Evolutionary conservation across 2,113 vertebrate genomes (phyloP).

Genomic region (Phrynocephalus versicolor): DNA sequence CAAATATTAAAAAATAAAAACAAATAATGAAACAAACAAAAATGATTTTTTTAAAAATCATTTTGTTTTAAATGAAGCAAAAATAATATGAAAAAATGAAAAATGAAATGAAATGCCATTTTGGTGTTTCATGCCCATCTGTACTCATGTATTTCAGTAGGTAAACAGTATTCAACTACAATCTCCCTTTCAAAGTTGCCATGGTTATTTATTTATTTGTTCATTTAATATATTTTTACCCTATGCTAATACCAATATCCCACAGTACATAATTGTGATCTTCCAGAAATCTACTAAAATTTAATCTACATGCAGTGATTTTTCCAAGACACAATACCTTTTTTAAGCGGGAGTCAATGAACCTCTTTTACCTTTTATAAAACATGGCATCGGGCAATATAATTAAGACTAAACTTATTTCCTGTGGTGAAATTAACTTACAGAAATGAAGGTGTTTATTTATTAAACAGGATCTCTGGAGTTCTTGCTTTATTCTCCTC

Average conservation of each 20-base stretch:
- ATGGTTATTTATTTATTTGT: conserved; percentile 3
- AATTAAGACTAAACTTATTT: conserved; percentile 87
- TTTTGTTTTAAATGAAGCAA: too few species aligned
- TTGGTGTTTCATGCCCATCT: too few species aligned
- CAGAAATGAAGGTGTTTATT: conserved; percentile 85
- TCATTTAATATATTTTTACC: too few species aligned
- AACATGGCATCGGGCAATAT: conserved; percentile 80
- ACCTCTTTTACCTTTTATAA: conserved; percentile 78
- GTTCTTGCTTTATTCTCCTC: conserved; percentile 63
- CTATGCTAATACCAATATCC: conserved; percentile 55
- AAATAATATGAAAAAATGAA: too few species aligned
- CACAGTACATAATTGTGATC: conserved; percentile 54
- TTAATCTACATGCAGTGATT: conserved; percentile 55
- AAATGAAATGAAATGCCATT: too few species aligned
- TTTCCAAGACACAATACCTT: conserved; percentile 63
- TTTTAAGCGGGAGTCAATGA: conserved; percentile 80
- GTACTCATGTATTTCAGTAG: not conserved
- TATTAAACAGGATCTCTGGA: conserved; percentile 83
- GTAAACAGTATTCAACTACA: conserved; percentile 17
- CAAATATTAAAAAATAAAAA: too few species aligned
- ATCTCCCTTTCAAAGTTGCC: conserved; percentile 42
- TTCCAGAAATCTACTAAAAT: conserved; percentile 47
- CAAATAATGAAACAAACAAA: too few species aligned
- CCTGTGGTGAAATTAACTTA: conserved; percentile 83
- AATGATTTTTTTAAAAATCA: too few species aligned